phyloP scores from a whole-genome alignment of 1,140 invertebrate species.

The Hesperophylax magnus region DNA sequence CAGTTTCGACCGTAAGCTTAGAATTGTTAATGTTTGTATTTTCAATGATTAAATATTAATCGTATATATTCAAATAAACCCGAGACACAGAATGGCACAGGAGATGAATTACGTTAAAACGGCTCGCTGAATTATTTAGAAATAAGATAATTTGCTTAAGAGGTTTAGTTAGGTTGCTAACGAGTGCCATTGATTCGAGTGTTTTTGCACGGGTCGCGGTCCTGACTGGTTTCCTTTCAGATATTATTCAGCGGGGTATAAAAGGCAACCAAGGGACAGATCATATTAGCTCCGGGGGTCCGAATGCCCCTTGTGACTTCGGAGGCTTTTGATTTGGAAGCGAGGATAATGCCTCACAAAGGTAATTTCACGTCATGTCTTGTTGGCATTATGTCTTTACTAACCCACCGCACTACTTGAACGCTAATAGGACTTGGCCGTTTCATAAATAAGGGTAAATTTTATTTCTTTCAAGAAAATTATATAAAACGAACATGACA shows the following conservation, averaged over 20 bases:
- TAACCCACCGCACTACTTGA: slow-evolving; percentile 22
- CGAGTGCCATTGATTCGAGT: slow-evolving; percentile 47
- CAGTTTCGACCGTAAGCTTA: no score
- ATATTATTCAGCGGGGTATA: slow-evolving; percentile 51
- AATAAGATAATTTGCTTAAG: slow-evolving; percentile 49
- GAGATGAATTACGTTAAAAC: slow-evolving; percentile 7
- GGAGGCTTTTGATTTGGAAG: slow-evolving; percentile 51
- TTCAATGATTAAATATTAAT: no score
- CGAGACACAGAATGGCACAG: no score
- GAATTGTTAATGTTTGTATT: no score
- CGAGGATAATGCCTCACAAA: slow-evolving; percentile 53
- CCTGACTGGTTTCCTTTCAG: slow-evolving; percentile 5
- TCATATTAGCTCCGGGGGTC: slow-evolving; percentile 53
- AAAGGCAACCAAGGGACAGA: slow-evolving; percentile 54
- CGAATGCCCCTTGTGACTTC: slow-evolving; percentile 50
- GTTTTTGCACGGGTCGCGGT: slow-evolving; percentile 20
- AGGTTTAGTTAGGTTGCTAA: slow-evolving; percentile 47
- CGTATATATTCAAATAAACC: no score
- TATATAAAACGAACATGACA: background rate
- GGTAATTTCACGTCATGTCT: slow-evolving; percentile 50
- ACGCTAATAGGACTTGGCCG: slow-evolving; percentile 6
- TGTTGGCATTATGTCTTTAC: slow-evolving; percentile 50
- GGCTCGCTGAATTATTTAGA: slow-evolving; percentile 45
- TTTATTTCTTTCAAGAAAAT: background rate
- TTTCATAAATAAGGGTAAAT: slow-evolving; percentile 24